Percentiles rank a stretch among this genome's conserved stretches.
These are phyloP conservation scores for Phenganax marumi DNA, from an alignment of 92 coral and sea anemone genomes.

Conservation along the genomic window DNA sequence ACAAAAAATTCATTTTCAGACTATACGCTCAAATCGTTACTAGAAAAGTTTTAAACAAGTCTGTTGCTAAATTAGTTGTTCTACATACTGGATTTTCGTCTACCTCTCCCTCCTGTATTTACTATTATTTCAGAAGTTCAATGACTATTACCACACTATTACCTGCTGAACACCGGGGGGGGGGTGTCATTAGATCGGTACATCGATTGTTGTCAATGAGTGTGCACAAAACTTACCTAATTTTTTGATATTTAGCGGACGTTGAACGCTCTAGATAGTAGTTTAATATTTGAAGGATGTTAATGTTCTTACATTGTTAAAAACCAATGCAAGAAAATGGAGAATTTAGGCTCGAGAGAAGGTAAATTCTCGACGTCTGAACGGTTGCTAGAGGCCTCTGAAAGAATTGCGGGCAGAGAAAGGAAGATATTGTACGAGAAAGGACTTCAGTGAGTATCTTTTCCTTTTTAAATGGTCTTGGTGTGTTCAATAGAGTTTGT, in stretches of 20 bases:
- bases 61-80: no score
- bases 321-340: conserved; percentile 11
- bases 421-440: conserved; percentile 36
- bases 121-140: no score
- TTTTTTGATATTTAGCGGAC: neutral
- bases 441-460: conserved; percentile 28
- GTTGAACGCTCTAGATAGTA: neutral
- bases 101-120: no score
- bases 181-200: neutral
- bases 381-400: neutral
- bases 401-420: conserved; percentile 11
- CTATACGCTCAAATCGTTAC: no score
- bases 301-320: neutral
- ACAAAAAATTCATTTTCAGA: no score
- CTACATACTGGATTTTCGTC: no score
- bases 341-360: neutral
- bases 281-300: neutral
- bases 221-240: neutral
- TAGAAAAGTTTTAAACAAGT: no score
- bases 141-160: no score
- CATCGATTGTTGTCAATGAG: neutral
- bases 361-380: conserved; percentile 6
- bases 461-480: neutral
- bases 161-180: neutral
- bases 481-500: neutral